Evolutionary conservation across 2,888 invertebrate genomes (phyloP).

Genomic region (Drosophila paranaensis): DNA sequence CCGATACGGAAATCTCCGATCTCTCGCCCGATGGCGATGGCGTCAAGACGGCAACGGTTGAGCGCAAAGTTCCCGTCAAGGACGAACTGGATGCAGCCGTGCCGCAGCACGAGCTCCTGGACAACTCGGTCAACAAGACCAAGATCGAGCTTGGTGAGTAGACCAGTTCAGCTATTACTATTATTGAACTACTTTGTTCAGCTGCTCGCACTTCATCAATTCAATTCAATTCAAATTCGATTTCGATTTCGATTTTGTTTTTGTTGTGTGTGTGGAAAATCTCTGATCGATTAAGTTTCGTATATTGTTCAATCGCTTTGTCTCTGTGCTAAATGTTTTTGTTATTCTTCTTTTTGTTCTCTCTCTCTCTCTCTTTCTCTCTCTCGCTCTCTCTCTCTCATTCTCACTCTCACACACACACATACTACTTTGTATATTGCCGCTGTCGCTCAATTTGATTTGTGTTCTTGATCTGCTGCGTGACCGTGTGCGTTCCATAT

Average conservation of each 20-base stretch:
- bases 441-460: slow-evolving; percentile 44
- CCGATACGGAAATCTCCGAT: slow-evolving; percentile 94
- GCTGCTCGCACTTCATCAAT: slow-evolving; percentile 31
- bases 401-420: slow-evolving; percentile 8
- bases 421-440: slow-evolving; percentile 27
- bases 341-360: slow-evolving; percentile 51
- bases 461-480: slow-evolving; percentile 52
- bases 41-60: slow-evolving; percentile 90
- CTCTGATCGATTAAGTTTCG: slow-evolving; percentile 11
- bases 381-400: slow-evolving; percentile 20
- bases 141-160: slow-evolving; percentile 90
- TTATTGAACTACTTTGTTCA: not conserved
- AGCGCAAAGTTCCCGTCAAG: slow-evolving; percentile 88
- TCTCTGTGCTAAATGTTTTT: slow-evolving; percentile 61
- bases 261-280: slow-evolving; percentile 15
- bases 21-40: slow-evolving; percentile 90
- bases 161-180: not conserved
- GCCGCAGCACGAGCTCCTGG: slow-evolving; percentile 94
- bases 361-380: slow-evolving; percentile 25
- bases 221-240: not conserved
- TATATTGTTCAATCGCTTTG: slow-evolving; percentile 33
- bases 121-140: slow-evolving; percentile 93
- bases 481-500: slow-evolving; percentile 47
- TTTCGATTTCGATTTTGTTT: slow-evolving; percentile 7
- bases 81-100: slow-evolving; percentile 94